Evolutionary conservation across 2,888 invertebrate species (phyloP), one percentile per base, ranked within the genome.

Genomic region (Caenorhabditis virilis): DNA sequence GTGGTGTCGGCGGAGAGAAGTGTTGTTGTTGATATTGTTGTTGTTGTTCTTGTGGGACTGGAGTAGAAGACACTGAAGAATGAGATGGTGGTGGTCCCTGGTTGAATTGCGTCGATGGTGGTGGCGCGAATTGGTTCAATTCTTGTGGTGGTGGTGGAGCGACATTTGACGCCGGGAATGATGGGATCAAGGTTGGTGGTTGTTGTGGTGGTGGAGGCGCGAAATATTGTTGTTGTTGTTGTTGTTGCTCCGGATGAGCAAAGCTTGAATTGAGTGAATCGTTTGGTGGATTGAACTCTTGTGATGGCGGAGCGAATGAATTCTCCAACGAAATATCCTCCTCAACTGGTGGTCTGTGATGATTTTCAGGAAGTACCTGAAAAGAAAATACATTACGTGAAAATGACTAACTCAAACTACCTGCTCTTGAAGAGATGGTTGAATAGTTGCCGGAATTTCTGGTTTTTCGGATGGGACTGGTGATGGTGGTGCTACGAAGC

Each of bases 361-460:
- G 56, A 26, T 46, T 57, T 7, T 52, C 42, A 7, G 4, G 23
- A 6, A 52, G 22, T 18, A 50, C 51, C 39, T 35, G 38, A 38
- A 50, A 20, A 20, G 5, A 18, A 20, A 22, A 41, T 16, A 39
- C 39, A 39, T 16, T 20, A 20, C 16, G 5, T 30, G 11, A 25
- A 47, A 30, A 45, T 9, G 16, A n/a, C 6, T 20, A 42, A 27
- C 11, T 23, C 20, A 16, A 56, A 22, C 38, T 7, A 77, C 74
- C 55, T 78, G 72, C 59, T 78, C 76, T 41, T 78, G 77, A 3
- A 62, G 33, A 16, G 77, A 76, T 18, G 78, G 77, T 23, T 78
- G 71, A 38, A 78, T 78, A 9, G 78, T 78, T 0, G 78, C 78
- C 2, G 78, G 76, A 7, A 63, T 42, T 35, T 72, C 71, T 15